phyloP scores from a whole-genome alignment of 2,113 vertebrate species.

The Rousettus leschenaultii region DNA sequence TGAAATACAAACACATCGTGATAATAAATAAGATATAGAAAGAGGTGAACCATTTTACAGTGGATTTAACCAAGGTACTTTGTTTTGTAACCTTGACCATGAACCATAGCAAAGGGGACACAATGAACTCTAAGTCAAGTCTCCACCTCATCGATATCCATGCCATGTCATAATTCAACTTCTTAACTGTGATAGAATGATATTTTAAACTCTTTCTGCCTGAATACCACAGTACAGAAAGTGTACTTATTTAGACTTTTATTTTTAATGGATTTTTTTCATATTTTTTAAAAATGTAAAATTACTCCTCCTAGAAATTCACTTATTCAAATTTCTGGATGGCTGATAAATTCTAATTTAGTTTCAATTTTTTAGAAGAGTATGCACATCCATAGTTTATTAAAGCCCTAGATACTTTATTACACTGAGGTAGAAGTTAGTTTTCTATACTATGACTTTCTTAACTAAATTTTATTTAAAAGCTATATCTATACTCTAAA shows the following conservation, averaged over 20 bases:
- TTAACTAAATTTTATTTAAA: not conserved
- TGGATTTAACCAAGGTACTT: not conserved
- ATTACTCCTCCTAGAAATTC: not conserved
- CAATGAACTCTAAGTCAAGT: not conserved
- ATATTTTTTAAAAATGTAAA: slow-evolving; percentile 1
- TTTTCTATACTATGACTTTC: not conserved
- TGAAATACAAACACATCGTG: not conserved
- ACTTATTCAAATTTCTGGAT: slow-evolving; percentile 7
- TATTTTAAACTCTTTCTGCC: not conserved
- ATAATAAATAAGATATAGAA: not conserved
- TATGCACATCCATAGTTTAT: not conserved
- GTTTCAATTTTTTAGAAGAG: not conserved
- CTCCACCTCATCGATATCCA: not conserved
- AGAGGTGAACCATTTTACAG: not conserved
- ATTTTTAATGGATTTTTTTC: slow-evolving; percentile 22
- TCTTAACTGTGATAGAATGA: not conserved
- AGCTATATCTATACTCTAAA: not conserved
- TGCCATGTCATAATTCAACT: not conserved
- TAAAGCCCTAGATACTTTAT: not conserved
- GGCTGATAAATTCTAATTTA: not conserved
- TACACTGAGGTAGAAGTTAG: not conserved
- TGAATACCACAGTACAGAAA: not conserved
- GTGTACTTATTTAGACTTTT: not conserved
- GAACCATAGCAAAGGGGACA: not conserved
- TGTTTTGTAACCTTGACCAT: not conserved